Evolutionary conservation across 2,888 invertebrate species (phyloP).

Genomic region (Choristoneura rosaceana): DNA sequence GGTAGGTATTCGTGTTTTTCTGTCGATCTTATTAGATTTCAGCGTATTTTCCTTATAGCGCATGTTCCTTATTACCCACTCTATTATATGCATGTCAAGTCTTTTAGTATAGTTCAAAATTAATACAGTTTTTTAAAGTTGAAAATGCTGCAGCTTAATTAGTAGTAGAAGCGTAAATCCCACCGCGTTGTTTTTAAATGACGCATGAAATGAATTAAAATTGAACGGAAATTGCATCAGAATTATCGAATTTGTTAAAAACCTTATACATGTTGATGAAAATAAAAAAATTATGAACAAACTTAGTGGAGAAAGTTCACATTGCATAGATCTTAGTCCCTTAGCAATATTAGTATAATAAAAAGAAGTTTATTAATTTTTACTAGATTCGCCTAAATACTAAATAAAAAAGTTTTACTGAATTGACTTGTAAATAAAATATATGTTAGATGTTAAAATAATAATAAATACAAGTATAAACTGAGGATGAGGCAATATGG

Average conservation of each 20-base stretch:
- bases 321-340: no score
- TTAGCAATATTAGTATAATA: no score
- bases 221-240: slow-evolving; percentile 4
- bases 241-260: not conserved
- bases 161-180: not conserved
- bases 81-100: slow-evolving; percentile 10
- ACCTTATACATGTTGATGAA: no score
- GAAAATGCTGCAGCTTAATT: not conserved
- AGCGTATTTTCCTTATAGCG: slow-evolving; percentile 34
- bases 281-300: no score
- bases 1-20: slow-evolving; percentile 72
- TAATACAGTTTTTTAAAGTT: not conserved
- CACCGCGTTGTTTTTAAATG: not conserved
- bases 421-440: no score
- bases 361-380: no score
- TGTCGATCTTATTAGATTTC: slow-evolving; percentile 24
- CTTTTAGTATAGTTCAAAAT: not conserved
- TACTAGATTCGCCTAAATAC: no score
- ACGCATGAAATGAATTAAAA: not conserved
- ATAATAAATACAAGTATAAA: no score
- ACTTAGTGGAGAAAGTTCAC: no score
- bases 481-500: no score
- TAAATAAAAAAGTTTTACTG: no score
- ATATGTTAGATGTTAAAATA: no score
- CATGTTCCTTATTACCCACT: slow-evolving; percentile 14